Conservation (phyloP, 2,797 vertebrate species). For the Thamnophis elegans region DNA sequence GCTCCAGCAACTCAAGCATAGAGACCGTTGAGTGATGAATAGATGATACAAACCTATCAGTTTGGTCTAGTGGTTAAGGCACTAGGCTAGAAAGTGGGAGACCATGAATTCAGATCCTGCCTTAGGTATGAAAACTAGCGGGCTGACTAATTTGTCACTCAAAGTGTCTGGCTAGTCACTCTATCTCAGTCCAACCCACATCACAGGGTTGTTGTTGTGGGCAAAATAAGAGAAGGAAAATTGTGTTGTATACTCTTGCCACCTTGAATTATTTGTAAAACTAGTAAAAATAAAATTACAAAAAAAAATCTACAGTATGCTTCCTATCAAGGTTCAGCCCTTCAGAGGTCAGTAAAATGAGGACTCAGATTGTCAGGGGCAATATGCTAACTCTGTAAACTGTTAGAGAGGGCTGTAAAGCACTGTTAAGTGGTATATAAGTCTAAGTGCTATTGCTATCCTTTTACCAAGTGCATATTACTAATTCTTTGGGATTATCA, state of each 20-base stretch:
- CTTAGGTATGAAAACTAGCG: background rate
- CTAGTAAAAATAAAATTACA: background rate
- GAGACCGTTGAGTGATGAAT: background rate
- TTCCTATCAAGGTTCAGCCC: too few relatives aligned
- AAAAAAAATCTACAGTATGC: background rate
- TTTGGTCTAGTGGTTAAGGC: background rate
- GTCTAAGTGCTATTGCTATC: background rate
- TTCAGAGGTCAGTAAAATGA: too few relatives aligned
- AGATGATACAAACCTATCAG: background rate
- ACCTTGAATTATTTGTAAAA: background rate
- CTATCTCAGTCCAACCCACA: background rate
- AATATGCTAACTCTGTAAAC: too few relatives aligned
- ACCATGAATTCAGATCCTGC: background rate
- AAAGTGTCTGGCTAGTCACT: background rate
- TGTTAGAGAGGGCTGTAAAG: too few relatives aligned
- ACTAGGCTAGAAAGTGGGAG: background rate
- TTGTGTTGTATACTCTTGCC: background rate
- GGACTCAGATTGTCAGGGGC: too few relatives aligned
- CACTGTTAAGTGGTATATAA: too few relatives aligned
- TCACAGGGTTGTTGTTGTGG: background rate
- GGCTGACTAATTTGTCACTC: background rate
- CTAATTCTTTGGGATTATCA: background rate
- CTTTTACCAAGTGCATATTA: background rate
- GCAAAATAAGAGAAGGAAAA: background rate
- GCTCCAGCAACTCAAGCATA: background rate